phyloP scores from a whole-genome alignment of 2,113 vertebrate genomes.

The Coreoperca whiteheadi region DNA sequence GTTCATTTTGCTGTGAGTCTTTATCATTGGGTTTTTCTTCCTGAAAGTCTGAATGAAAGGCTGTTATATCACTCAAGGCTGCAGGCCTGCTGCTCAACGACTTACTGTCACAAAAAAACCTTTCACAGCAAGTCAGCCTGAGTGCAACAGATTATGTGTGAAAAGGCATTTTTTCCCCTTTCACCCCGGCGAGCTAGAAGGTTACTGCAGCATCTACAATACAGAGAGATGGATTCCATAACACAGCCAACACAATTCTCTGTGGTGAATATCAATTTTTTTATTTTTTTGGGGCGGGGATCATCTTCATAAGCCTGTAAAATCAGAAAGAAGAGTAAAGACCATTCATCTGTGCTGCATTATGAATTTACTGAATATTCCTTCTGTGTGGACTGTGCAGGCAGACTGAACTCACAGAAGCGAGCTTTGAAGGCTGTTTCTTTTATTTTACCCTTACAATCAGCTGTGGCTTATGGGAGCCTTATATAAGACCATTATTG shows the following conservation, averaged over 20 bases:
- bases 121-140: constrained; percentile 54
- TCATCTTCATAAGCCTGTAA: constrained; percentile 4
- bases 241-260: constrained; percentile 37
- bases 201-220: constrained; percentile 47
- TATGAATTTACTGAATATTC: constrained; percentile 43
- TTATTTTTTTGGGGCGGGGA: too few species aligned
- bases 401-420: constrained; percentile 20
- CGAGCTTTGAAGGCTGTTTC: constrained; percentile 54
- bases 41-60: constrained; percentile 32
- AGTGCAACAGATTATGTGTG: constrained; percentile 55
- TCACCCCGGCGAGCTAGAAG: constrained; percentile 43
- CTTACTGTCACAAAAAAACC: constrained; percentile 39
- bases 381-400: constrained; percentile 19
- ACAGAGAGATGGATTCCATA: constrained; percentile 46
- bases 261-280: too few species aligned
- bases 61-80: constrained; percentile 61
- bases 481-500: constrained; percentile 30
- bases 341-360: constrained; percentile 41
- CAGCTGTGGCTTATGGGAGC: constrained; percentile 16
- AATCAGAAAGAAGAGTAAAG: constrained; percentile 16
- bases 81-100: constrained; percentile 66
- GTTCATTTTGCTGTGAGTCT: constrained; percentile 20
- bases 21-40: constrained; percentile 2
- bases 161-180: constrained; percentile 48
- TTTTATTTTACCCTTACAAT: constrained; percentile 30